Base-by-base conservation (phyloP, 2,113 vertebrate species). In the Indicator indicator region DNA sequence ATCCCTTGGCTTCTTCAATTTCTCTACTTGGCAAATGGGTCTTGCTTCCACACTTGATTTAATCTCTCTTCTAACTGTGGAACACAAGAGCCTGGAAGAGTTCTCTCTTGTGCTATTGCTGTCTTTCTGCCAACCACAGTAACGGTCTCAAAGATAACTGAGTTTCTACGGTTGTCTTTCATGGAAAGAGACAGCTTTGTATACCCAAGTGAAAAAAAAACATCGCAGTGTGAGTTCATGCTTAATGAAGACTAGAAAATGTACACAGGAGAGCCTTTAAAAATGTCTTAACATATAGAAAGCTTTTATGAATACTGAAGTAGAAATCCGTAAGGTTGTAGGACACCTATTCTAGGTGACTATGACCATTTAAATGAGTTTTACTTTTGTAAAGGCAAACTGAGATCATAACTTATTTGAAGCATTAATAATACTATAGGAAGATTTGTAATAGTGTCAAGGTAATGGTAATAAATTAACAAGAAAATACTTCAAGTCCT, bases 171-270 rank as follows among this genome's bases (percentile, higher is more conserved):
- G 64, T 81, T 89, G 63, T 42, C 33, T 80, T 42, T 71, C 76
- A 16, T 5, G 6, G 38, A 48, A 89, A 63, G 9, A 5, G 60
- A 30, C 75, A 63, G 52, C 24, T 83, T 79, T 24, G 5, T 3
- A 1, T 19, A 38, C n/a, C 36, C 17, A 11, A 55, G 59, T 8
- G 32, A 67, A 48, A 16, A 46, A 52, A 69, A 52, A 69, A 60
- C 0, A 0, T 11, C 70, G 36, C 19, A 62, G 11, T 58, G 16
- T 42, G 59, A 78, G 42, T 60, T 88, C 65, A 56, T 11, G 0
- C 69, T 27, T 50, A 36, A 54, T 16, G 32, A 64, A 62, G 80
- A 55, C 27, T 21, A 46, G 42, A 82, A 33, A 68, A 89, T 48
- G 65, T 23, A 65, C 12, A 27, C 16, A 27, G 36, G 19, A n/a